Conservation (phyloP, 2,797 vertebrate genomes). For the Takifugu rubripes region DNA sequence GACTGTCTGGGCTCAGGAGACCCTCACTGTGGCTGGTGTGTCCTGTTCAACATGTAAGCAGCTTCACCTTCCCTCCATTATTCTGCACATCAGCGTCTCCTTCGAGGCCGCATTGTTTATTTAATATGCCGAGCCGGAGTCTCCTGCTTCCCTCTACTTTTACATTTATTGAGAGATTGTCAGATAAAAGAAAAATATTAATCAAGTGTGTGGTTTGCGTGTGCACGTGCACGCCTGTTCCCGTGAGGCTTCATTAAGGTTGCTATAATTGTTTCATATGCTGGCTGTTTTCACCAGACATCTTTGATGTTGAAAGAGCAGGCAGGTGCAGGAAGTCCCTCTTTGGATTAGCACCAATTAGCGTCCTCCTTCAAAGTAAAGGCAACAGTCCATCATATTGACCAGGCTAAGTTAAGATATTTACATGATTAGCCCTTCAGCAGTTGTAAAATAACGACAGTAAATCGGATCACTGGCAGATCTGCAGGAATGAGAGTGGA, state of each 20-base stretch:
- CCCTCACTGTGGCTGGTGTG: slow-evolving; percentile 95
- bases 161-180: neutral
- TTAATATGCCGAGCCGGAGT: neutral
- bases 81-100: neutral
- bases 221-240: neutral
- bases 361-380: slow-evolving; percentile 28
- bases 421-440: too few relatives aligned
- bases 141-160: neutral
- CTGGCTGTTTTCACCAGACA: neutral
- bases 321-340: slow-evolving; percentile 38
- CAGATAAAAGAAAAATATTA: too few relatives aligned
- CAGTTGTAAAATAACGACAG: too few relatives aligned
- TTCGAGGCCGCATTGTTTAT: too few relatives aligned
- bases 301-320: slow-evolving; percentile 32
- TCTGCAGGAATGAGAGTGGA: too few relatives aligned
- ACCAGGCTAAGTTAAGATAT: neutral
- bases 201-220: neutral
- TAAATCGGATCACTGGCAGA: too few relatives aligned
- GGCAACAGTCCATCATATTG: neutral
- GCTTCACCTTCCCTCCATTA: neutral
- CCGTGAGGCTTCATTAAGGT: slow-evolving; percentile 38
- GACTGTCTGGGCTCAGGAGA: slow-evolving; percentile 90
- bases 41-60: slow-evolving; percentile 88
- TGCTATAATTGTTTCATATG: slow-evolving; percentile 32
- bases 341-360: slow-evolving; percentile 16